Conservation (phyloP, 2,888 invertebrate genomes). For the Polyommatus iphigenia region DNA sequence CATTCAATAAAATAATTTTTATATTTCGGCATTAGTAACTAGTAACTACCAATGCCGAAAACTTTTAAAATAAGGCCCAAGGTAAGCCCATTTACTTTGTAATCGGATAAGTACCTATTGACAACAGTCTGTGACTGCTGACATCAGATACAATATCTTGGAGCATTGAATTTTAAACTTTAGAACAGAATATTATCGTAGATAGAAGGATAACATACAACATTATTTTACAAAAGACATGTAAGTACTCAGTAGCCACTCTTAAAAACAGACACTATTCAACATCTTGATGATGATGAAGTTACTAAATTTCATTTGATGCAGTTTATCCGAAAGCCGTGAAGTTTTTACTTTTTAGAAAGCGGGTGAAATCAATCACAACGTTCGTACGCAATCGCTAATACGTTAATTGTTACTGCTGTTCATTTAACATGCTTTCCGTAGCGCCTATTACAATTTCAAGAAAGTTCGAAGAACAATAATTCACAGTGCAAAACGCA, state of each 20-base stretch:
- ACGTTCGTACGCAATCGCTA: neutral
- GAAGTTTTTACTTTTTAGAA: conserved; percentile 13
- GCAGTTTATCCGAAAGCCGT: conserved; percentile 11
- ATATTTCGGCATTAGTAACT: neutral
- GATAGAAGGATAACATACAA: too few species aligned
- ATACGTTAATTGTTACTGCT: conserved; percentile 21
- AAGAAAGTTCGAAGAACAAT: neutral
- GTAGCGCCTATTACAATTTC: neutral
- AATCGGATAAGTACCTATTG: conserved; percentile 1
- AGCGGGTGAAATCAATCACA: conserved; percentile 14
- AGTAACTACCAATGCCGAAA: neutral
- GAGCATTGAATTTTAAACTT: neutral
- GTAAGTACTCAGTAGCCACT: too few species aligned
- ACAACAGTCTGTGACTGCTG: neutral
- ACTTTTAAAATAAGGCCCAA: neutral
- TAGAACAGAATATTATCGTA: neutral
- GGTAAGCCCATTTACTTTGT: neutral
- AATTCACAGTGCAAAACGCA: too few species aligned
- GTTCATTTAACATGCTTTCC: conserved; percentile 7
- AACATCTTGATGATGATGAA: neutral
- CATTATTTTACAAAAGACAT: too few species aligned
- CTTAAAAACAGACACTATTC: neutral
- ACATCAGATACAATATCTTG: neutral
- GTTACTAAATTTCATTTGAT: neutral
- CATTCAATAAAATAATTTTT: too few species aligned